Conservation (phyloP, 92 coral and sea anemone species). For the Pocillopora meandrina region DNA sequence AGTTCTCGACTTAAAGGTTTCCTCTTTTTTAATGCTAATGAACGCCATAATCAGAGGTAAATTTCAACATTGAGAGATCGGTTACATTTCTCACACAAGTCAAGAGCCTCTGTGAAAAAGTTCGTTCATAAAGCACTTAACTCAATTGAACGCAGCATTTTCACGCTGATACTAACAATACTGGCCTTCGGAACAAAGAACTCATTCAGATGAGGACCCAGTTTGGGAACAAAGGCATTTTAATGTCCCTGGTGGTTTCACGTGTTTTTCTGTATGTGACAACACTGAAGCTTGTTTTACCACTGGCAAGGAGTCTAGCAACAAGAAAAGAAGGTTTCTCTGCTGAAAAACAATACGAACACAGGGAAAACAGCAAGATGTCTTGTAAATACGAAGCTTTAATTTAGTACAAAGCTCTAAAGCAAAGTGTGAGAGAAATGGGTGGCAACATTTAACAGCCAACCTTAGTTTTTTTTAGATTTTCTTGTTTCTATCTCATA, state of each 20-base stretch:
- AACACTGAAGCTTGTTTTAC: neutral
- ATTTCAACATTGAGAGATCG: neutral
- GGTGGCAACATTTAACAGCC: neutral
- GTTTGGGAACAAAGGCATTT: neutral
- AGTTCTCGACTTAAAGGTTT: neutral
- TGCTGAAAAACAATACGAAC: neutral
- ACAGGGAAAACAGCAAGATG: neutral
- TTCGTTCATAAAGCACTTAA: conserved; percentile 4
- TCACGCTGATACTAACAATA: conserved; percentile 26
- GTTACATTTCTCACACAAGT: conserved; percentile 1
- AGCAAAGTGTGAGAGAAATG: conserved; percentile 19
- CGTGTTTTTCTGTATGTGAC: conserved; percentile 17
- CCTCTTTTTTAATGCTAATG: neutral
- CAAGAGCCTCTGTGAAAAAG: neutral
- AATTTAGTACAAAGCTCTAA: neutral
- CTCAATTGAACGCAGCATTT: conserved; percentile 21
- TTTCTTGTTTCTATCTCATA: conserved; percentile 2
- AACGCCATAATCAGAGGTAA: neutral
- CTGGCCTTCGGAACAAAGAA: conserved; percentile 22
- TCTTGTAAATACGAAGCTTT: neutral
- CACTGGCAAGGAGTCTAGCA: neutral
- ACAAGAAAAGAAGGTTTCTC: neutral
- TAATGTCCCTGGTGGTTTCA: conserved; percentile 25
- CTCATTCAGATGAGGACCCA: neutral
- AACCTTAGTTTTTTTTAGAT: neutral